Evolutionary conservation across 2,797 vertebrate genomes (phyloP).

Genomic region (Gymnopithys bicolor): DNA sequence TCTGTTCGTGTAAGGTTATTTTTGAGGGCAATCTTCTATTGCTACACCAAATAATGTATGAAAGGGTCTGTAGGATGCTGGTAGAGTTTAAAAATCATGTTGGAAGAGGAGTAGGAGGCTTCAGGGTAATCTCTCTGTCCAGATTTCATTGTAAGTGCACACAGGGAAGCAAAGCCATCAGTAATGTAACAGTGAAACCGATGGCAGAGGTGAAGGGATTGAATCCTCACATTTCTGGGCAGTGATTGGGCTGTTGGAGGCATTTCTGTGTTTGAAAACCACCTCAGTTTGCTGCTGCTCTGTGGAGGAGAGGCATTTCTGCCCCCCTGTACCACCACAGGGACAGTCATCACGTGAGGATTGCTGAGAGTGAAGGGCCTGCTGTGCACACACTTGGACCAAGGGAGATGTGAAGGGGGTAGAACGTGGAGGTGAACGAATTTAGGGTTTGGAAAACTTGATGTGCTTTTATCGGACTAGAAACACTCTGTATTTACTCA

Average conservation of each 20-base stretch:
- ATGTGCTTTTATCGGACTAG: not conserved
- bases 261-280: not conserved
- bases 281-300: not conserved
- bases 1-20: not conserved
- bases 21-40: not conserved
- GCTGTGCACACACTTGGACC: not conserved
- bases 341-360: not conserved
- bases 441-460: not conserved
- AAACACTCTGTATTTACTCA: not conserved
- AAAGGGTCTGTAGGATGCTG: not conserved
- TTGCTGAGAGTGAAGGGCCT: not conserved
- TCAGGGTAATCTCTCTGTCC: not conserved
- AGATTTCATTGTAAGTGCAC: not conserved
- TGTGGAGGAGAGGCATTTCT: not conserved
- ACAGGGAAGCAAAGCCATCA: not conserved
- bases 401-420: not conserved
- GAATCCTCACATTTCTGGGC: not conserved
- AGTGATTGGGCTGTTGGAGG: accelerated
- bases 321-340: not conserved
- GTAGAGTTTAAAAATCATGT: not conserved
- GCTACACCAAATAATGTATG: conserved; percentile 8
- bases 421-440: not conserved
- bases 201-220: not conserved
- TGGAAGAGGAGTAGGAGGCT: not conserved
- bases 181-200: not conserved